Percentiles rank a stretch among this genome's conserved stretches.
These are phyloP conservation scores for Eilema depressum DNA, from an alignment of 2,888 invertebrate species.

Conservation along the genomic window DNA sequence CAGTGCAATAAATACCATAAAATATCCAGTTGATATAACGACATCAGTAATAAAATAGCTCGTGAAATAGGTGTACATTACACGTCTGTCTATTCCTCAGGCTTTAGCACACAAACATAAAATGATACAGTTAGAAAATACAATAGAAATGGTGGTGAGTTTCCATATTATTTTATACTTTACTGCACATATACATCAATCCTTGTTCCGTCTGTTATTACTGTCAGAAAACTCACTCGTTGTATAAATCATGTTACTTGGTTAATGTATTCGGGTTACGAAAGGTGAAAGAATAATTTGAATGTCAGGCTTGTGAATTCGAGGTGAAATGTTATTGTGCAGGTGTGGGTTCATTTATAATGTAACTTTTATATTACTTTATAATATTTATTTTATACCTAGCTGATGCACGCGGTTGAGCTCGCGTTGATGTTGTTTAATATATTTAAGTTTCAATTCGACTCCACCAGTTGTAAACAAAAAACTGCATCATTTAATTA, in stretches of 20 bases:
- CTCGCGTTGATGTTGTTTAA: too few relatives aligned
- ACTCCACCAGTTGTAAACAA: too few relatives aligned
- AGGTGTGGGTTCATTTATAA: constrained; percentile 11
- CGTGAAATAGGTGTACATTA: neutral
- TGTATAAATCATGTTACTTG: constrained; percentile 43
- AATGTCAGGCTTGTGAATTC: constrained; percentile 20
- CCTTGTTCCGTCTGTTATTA: constrained; percentile 42
- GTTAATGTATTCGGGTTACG: constrained; percentile 43
- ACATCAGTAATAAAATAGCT: neutral
- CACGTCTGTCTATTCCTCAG: neutral
- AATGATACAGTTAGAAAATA: constrained; percentile 17
- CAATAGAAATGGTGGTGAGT: constrained; percentile 22
- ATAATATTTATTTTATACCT: neutral
- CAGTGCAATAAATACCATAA: too few relatives aligned
- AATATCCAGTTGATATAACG: neutral
- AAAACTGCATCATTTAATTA: too few relatives aligned
- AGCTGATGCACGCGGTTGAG: neutral
- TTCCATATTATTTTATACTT: constrained; percentile 32
- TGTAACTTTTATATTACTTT: neutral
- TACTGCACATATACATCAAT: constrained; percentile 40
- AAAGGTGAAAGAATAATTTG: constrained; percentile 46
- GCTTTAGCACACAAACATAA: constrained; percentile 8
- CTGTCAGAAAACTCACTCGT: constrained; percentile 34
- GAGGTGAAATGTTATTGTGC: constrained; percentile 17
- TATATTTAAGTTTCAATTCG: too few relatives aligned